These are phyloP conservation scores for Cremastobaeus sp. DNA, from an alignment of 2,888 invertebrate species.

Conservation along the genomic window DNA sequence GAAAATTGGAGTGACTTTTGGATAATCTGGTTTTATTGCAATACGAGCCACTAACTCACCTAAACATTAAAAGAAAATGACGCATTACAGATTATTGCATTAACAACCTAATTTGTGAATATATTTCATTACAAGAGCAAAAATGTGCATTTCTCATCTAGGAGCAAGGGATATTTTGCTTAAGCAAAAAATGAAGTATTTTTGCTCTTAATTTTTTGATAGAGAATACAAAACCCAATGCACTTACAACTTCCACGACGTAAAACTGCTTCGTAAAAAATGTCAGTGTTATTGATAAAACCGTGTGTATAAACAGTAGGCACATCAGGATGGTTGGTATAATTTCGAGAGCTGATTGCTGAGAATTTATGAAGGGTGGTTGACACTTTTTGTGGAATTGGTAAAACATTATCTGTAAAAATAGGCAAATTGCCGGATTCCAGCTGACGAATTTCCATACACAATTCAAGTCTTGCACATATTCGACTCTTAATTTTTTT, in stretches of 20 bases:
- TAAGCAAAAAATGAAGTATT: not conserved
- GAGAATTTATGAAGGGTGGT: constrained; percentile 75
- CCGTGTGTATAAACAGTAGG: constrained; percentile 78
- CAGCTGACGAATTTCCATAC: constrained; percentile 85
- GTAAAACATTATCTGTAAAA: constrained; percentile 64
- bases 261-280: constrained; percentile 88
- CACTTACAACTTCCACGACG: constrained; percentile 85
- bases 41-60: constrained; percentile 89
- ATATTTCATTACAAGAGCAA: not conserved
- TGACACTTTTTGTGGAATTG: constrained; percentile 83
- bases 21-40: constrained; percentile 90
- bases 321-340: constrained; percentile 64
- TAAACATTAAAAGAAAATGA: constrained; percentile 67
- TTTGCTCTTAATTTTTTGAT: no score
- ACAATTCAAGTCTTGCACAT: constrained; percentile 86
- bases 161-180: not conserved
- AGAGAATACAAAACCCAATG: not conserved
- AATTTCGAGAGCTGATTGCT: constrained; percentile 73
- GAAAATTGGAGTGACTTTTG: constrained; percentile 87
- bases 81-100: not conserved
- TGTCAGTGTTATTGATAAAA: constrained; percentile 82
- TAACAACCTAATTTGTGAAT: not conserved
- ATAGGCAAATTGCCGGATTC: constrained; percentile 80
- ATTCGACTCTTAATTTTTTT: constrained; percentile 86
- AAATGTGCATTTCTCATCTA: not conserved